A percentile compares a stretch with the other conserved stretches of the same genome.
Conservation (phyloP, 2,113 vertebrate species). For the Hippopotamus amphibius region DNA sequence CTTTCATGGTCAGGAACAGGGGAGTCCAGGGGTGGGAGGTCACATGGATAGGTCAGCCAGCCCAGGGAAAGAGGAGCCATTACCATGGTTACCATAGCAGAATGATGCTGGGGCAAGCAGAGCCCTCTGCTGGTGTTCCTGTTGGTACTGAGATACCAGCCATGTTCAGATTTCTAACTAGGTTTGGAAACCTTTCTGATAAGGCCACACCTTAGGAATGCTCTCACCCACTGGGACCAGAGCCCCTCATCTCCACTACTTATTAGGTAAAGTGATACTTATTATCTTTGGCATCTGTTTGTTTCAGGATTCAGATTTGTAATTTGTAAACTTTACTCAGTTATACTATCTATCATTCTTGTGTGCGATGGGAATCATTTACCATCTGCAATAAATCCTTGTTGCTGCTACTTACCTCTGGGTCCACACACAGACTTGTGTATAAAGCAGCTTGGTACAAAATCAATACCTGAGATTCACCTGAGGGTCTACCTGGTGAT, state of each 20-base stretch:
- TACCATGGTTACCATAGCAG: background rate
- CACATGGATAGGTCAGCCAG: background rate
- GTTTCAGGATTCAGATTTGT: background rate
- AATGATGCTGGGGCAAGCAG: background rate
- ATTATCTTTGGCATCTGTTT: background rate
- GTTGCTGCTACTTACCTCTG: background rate
- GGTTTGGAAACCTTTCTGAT: background rate
- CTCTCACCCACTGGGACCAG: background rate
- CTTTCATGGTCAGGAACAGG: background rate
- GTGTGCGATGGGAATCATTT: background rate
- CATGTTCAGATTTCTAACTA: background rate
- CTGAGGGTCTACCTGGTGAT: background rate
- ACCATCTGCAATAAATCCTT: background rate
- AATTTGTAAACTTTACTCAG: background rate
- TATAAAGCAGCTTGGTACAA: background rate
- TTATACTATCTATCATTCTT: background rate
- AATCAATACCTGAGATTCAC: background rate
- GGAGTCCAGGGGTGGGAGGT: no score
- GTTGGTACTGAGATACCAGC: background rate
- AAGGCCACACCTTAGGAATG: background rate
- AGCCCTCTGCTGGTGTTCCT: background rate
- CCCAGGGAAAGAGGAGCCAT: background rate
- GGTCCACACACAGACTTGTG: background rate
- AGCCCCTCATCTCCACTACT: background rate
- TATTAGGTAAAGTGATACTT: background rate